Base-by-base conservation (phyloP, 2,113 vertebrate genomes). In the Sylvia atricapilla region DNA sequence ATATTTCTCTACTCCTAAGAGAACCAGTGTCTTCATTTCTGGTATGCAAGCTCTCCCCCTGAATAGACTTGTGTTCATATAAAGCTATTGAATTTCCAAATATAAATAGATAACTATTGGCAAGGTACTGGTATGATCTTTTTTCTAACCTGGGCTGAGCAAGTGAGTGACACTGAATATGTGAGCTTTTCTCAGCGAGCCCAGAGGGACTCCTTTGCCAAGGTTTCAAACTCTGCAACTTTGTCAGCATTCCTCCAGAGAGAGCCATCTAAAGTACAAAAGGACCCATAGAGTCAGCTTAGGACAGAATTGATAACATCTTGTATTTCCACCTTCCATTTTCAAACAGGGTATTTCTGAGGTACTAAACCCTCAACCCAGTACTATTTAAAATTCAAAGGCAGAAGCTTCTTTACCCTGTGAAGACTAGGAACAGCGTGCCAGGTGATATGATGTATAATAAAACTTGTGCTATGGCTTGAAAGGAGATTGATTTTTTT, bases 1-100 rank as follows among this genome's bases (percentile, higher is more conserved):
- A 75, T 74, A 72, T 86, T 94, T 92, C 22, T 89, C 27, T 30
- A 8, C 49, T 55, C 31, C 68, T 74, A 83, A 72, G 35, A 91
- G 72, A 90, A 56, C 15, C 55, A 64, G 12, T 0, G 0, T 75
- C 77, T 94, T 93, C 4, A 9, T 78, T 84, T 63, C 69, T 22
- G 10, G 35, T 13, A 79, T 46, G 55, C 11, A 84, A 70, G 43
- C 20, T 88, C 91, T 89, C 39, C 17, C 13, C 39, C 23, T 53
- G 7, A 53, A 62, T 67, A 75, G 9, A 49, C 56, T 68, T 80
- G 39, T 41, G 53, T 50, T 81, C 56, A 53, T 85, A 80, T 27
- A 87, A 83, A 96, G 63, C 59, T 33, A 82, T 28, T 56, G n/a
- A 59, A 77, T 95, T 91, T 94, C 66, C 16, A 95, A 79, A 90